Base-by-base conservation (phyloP, 2,888 invertebrate genomes). In the Pherbina coryleti region DNA sequence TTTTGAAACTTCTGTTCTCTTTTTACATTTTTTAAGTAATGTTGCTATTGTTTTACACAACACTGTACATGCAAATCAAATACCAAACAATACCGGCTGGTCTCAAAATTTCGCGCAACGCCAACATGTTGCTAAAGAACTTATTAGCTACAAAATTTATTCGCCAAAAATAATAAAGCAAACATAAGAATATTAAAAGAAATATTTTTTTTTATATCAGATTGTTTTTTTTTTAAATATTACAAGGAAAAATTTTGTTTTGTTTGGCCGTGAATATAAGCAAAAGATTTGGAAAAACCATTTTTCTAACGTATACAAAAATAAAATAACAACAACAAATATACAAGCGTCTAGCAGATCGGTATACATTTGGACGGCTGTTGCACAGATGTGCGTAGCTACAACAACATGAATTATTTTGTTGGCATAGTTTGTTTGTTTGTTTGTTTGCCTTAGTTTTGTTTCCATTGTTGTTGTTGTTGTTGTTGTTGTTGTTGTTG, bases 231-330 rank as follows among this genome's bases (percentile, higher is more conserved):
- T n/a, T n/a, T n/a, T n/a, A n/a, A n/a, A n/a, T n/a, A n/a, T n/a
- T n/a, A n/a, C n/a, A n/a, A n/a, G n/a, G n/a, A n/a, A n/a, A n/a
- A n/a, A n/a, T n/a, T n/a, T n/a, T n/a, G n/a, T n/a, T n/a, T 5
- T 19, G 25, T 74, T 49, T 49, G 25, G 14, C 44, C 73, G 62
- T 74, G 25, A 74, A 62, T 31, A 66, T 64, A 44, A 14, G 44
- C 44, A 44, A 11, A 44, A 60, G 37, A 25, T 60, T 62, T 44
- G n/a, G 31, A 73, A 34, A 60, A 37, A 14, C 49, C 8, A 62
- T 44, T 62, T 73, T 57, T 34, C 25, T 17, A 31, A 44, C 14
- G 2, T 11, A 25, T 1, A 44, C 14, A 19, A 0, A 53, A 34
- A 28, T 53, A 49, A 31, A 71, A 28, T 17, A 55, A 31, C 17